Conservation (phyloP, 2,113 vertebrate genomes). For the Petaurus breviceps region DNA sequence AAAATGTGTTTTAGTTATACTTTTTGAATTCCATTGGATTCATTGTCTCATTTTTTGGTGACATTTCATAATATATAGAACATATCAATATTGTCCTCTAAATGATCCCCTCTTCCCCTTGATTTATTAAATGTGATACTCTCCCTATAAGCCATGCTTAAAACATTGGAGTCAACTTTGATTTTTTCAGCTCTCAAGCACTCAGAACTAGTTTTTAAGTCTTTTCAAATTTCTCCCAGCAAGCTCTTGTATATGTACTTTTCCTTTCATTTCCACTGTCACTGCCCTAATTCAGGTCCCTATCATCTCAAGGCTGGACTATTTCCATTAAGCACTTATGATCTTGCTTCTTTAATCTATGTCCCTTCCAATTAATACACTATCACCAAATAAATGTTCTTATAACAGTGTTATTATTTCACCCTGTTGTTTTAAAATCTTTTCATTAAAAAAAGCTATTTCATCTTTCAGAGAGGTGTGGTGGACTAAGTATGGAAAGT, state of each 20-base stretch:
- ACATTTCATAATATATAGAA: not conserved
- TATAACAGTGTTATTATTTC: not conserved
- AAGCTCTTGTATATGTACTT: not conserved
- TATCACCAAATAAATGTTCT: not conserved
- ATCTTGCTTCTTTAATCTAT: not conserved
- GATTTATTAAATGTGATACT: not conserved
- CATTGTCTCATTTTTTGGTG: not conserved
- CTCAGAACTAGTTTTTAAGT: not conserved
- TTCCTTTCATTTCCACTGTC: not conserved
- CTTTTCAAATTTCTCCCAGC: not conserved
- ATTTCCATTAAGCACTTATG: not conserved
- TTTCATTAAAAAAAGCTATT: not conserved
- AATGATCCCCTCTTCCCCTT: not conserved
- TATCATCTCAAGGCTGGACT: not conserved
- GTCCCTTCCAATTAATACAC: not conserved
- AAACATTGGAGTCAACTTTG: not conserved
- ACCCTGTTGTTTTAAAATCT: not conserved
- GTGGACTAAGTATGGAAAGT: not conserved
- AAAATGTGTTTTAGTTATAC: not conserved
- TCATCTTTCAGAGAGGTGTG: not conserved
- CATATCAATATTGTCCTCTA: not conserved
- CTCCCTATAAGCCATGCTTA: not conserved
- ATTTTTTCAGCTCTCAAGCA: not conserved
- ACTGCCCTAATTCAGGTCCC: not conserved
- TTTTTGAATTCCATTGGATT: not conserved